Evolutionary conservation across 2,113 vertebrate species (phyloP), one percentile per base, ranked within the genome.

Genomic region (Cryptotis parvus): DNA sequence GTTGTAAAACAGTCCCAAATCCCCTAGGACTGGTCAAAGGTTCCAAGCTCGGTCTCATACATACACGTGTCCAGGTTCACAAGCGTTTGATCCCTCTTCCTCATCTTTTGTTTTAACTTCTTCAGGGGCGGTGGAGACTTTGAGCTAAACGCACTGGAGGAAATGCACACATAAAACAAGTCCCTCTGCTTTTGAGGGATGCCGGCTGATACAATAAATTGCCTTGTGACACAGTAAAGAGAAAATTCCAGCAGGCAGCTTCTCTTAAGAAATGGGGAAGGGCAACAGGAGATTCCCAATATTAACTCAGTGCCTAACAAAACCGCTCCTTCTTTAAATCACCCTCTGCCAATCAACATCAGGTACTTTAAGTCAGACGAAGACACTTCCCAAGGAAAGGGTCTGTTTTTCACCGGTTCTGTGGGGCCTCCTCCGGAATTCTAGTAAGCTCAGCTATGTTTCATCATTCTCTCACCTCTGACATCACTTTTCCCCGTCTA

Each of bases 381-480:
- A 96, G 91, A 87, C 52, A 39, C 49, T n/a, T 77, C 84, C 78
- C 35, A 37, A 70, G 0, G 55, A 76, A 91, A 70, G 75, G 75
- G 72, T 22, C n/a, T 16, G 83, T 82, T 84, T 10, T 85, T 92
- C 96, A 99, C 99, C 99, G 98, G 94, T n/a, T n/a, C 98, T 99
- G 95, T 99, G 99, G 94, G 52, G 99, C 98, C 95, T 99, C 99
- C 96, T 99, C 99, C 99, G 99, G 95, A 99, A 99, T 96, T 99
- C 99, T 98, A 99, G 96, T 98, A 99, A 73, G 98, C 98, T 84
- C 98, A 97, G 70, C 97, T 97, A 49, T 96, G 97, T 63, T n/a
- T 98, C 98, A 70, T 97, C 97, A 41, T 96, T 91, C 10, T 97
- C 95, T 39, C 97, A 94, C 24, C 97, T 96, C 70, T 97, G 97